Evolutionary conservation across 2,797 vertebrate species (phyloP).

Genomic region (Girardinus metallicus): DNA sequence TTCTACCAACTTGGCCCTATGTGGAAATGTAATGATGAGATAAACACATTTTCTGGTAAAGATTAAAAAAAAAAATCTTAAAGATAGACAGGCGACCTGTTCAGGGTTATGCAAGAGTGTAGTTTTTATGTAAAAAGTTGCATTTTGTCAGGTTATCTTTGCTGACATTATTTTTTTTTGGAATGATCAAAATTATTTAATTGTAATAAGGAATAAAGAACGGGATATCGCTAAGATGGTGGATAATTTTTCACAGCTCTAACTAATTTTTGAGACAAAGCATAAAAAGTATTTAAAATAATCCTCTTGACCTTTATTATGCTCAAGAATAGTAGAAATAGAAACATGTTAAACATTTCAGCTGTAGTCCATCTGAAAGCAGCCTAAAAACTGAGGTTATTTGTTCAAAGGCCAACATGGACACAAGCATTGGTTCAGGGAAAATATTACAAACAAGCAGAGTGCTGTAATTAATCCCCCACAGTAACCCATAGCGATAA

Average conservation of each 20-base stretch:
- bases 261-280: not conserved
- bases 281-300: not conserved
- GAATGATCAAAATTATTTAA: not conserved
- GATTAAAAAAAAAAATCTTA: no score
- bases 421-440: constrained; percentile 11
- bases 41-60: no score
- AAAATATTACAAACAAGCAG: constrained; percentile 15
- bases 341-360: not conserved
- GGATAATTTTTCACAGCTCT: not conserved
- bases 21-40: no score
- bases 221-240: not conserved
- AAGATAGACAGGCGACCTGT: no score
- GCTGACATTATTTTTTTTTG: not conserved
- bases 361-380: not conserved
- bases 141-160: no score
- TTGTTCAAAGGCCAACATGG: constrained; percentile 4
- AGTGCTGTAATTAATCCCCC: constrained; percentile 13
- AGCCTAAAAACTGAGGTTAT: not conserved
- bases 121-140: no score
- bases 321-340: not conserved
- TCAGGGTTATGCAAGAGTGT: no score
- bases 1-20: not conserved
- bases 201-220: not conserved
- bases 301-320: not conserved
- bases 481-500: constrained; percentile 10